Conservation (phyloP, 1,140 invertebrate genomes). For the Drosophila pseudoananassae region DNA sequence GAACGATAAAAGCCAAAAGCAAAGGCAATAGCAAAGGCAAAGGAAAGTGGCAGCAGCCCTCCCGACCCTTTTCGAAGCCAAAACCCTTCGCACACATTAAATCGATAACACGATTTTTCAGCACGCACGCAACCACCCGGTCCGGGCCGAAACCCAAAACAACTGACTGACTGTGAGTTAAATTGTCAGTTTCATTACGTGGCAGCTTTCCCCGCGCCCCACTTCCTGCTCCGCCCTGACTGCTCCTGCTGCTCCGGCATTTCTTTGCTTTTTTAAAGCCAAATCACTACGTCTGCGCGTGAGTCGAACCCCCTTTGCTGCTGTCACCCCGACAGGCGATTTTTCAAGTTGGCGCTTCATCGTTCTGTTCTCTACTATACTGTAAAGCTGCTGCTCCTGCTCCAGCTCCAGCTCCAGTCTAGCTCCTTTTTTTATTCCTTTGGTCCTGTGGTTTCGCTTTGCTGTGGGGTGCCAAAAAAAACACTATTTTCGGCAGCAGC, state of each 20-base stretch:
- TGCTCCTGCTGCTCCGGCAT: background rate
- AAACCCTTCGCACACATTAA: conserved; percentile 68
- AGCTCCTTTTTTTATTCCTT: conserved; percentile 22
- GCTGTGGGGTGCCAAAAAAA: conserved; percentile 31
- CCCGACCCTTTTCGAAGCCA: conserved; percentile 8
- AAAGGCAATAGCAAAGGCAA: conserved; percentile 18
- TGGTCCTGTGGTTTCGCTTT: conserved; percentile 32
- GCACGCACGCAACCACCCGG: conserved; percentile 59
- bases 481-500: conserved; percentile 59
- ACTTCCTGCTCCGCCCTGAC: background rate
- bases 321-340: conserved; percentile 67
- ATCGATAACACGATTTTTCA: conserved; percentile 83
- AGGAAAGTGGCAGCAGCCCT: conserved; percentile 14
- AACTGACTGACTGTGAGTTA: conserved; percentile 67
- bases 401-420: no score
- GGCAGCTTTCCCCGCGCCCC: conserved; percentile 46
- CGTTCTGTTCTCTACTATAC: conserved; percentile 30
- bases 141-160: conserved; percentile 31
- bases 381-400: conserved; percentile 9
- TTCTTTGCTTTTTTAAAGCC: conserved; percentile 65
- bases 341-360: conserved; percentile 80
- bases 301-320: conserved; percentile 28
- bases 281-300: conserved; percentile 79
- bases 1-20: conserved; percentile 46
- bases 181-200: conserved; percentile 83